Base-by-base conservation (phyloP, 2,888 invertebrate species). In the Xestia c-nigrum region DNA sequence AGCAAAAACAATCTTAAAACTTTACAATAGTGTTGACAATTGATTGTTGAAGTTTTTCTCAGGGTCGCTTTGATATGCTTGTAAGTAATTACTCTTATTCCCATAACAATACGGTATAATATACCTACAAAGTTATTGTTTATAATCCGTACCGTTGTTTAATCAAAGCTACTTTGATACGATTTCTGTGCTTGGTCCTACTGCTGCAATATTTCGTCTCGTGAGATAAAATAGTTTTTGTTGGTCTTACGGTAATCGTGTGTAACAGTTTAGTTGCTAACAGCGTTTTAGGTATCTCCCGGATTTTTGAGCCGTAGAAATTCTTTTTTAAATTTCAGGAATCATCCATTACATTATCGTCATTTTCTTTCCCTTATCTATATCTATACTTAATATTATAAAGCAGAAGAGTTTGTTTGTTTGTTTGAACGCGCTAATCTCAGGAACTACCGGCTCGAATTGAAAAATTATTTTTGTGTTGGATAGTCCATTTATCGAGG, bases 71-170 rank as follows among this genome's bases (percentile, higher is more conserved):
- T 75, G 81, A 70, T 71, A 81, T 66, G 69, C 74, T 77, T 74
- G 43, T 82, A 76, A 76, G 67, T 83, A 72, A 66, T 84, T 87
- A 85, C 46, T 57, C 74, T 81, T 83, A 72, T 79, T 89, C 87
- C 78, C 89, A 89, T 85, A 89, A 88, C 82, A 88, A 57, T 80
- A 77, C 71, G 47, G 83, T 73, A 81, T 73, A 81, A 81, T 73
- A 83, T 76, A 80, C 10, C 6, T 31, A 61, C n/a, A 19, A 80
- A 81, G 80, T 86, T 81, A 80, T 84, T 85, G 81, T 81, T 75
- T 76, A 61, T 74, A 59, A 74, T 69, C 46, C 31, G n/a, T 70
- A 76, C 77, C 68, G 38, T 76, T 84, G 69, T 80, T 77, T 72
- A 68, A 81, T 80, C 68, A 73, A 84, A 66, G 75, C 55, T 6